Percentiles rank a stretch among this genome's conserved stretches.
Conservation (phyloP, 2,888 invertebrate species). For the Cryptocheilus praepositus region DNA sequence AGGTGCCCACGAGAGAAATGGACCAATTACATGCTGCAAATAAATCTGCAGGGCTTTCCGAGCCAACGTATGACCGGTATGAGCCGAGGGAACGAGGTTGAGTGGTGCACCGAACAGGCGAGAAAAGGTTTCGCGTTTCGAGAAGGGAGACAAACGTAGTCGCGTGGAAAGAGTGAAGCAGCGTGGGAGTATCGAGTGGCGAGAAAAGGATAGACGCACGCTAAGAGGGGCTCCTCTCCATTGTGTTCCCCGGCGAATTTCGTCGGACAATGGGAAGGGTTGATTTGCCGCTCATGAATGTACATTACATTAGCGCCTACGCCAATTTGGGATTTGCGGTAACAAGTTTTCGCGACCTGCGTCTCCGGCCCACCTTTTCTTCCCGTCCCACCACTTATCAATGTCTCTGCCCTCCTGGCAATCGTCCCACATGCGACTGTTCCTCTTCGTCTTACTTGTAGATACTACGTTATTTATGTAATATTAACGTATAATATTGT, state of each 20-base stretch:
- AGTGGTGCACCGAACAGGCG: neutral
- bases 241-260: constrained; percentile 57
- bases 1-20: constrained; percentile 43
- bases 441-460: neutral
- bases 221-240: constrained; percentile 31
- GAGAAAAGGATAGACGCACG: constrained; percentile 13
- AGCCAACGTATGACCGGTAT: constrained; percentile 42
- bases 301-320: constrained; percentile 54
- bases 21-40: constrained; percentile 51
- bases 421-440: neutral
- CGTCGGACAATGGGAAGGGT: constrained; percentile 56
- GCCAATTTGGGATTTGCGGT: constrained; percentile 48
- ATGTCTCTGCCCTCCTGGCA: neutral
- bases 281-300: constrained; percentile 59
- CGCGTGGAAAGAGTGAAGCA: neutral
- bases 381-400: neutral
- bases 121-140: neutral
- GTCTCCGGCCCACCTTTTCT: constrained; percentile 15
- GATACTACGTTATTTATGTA: too few relatives aligned
- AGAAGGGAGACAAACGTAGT: neutral
- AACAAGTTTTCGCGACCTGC: constrained; percentile 44
- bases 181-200: constrained; percentile 23
- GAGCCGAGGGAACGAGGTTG: constrained; percentile 9
- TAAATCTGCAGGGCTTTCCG: constrained; percentile 52
- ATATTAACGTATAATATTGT: too few relatives aligned